A percentile compares a stretch with the other conserved stretches of the same genome.
Conservation (phyloP, 2,888 invertebrate genomes). For the Drosophila maculinotata region DNA sequence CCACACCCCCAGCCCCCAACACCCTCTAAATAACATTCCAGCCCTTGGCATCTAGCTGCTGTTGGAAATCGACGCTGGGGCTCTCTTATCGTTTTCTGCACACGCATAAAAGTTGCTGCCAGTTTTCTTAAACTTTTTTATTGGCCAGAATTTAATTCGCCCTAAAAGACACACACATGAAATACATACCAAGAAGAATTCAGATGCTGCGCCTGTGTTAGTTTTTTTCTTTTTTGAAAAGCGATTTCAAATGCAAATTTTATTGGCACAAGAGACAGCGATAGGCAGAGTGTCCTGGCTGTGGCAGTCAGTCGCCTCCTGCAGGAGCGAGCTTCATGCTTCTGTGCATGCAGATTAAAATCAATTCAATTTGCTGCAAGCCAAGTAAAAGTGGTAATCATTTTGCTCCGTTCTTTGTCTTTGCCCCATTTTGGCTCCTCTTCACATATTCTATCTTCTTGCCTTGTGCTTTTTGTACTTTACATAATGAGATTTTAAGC, state of each 20-base stretch:
- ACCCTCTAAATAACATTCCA: not conserved
- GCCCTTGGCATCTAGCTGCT: not conserved
- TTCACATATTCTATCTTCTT: not conserved
- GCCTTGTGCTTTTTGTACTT: conserved; percentile 54
- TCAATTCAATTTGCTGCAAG: conserved; percentile 78
- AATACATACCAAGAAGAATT: conserved; percentile 35
- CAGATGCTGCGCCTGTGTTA: conserved; percentile 45
- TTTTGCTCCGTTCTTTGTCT: conserved; percentile 64
- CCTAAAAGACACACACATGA: conserved; percentile 38
- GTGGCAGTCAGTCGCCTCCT: conserved; percentile 3
- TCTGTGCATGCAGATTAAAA: conserved; percentile 70
- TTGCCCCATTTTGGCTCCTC: conserved; percentile 7
- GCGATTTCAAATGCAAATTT: conserved; percentile 79
- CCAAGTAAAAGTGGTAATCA: conserved; percentile 77
- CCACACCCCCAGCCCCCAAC: not conserved
- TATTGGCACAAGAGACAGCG: conserved; percentile 58
- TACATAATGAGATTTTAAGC: conserved; percentile 75
- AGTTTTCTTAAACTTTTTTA: conserved; percentile 68
- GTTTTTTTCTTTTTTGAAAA: conserved; percentile 56
- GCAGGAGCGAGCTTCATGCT: conserved; percentile 15
- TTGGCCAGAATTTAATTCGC: conserved; percentile 72
- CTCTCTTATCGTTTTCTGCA: conserved; percentile 71
- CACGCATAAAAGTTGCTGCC: conserved; percentile 76
- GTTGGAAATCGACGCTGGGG: no score
- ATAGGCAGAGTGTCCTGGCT: conserved; percentile 11